These are phyloP conservation scores for Hyphantria cunea DNA, from an alignment of 1,140 invertebrate genomes.

Conservation along the genomic window DNA sequence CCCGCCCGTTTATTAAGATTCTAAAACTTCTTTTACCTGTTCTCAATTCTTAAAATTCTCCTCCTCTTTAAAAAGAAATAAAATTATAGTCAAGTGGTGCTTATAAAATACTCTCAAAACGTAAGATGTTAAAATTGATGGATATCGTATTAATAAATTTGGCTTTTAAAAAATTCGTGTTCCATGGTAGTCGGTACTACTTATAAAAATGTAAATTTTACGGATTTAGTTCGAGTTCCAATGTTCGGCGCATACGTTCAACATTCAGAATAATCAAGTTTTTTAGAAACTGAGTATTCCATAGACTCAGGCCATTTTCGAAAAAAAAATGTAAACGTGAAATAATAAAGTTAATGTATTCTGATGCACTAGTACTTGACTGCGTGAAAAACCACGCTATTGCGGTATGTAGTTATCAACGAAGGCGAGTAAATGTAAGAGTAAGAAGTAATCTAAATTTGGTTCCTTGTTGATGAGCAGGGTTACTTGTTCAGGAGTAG, in stretches of 20 bases:
- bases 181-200: not conserved
- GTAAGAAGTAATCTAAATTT: slow-evolving; percentile 62
- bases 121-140: no score
- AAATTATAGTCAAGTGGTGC: no score
- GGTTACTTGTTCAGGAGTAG: slow-evolving; percentile 8
- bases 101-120: no score
- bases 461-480: slow-evolving; percentile 69
- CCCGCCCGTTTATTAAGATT: not conserved
- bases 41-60: not conserved
- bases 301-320: not conserved
- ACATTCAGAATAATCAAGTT: slow-evolving; percentile 14
- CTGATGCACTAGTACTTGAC: no score
- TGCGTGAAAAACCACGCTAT: no score
- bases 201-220: slow-evolving; percentile 52
- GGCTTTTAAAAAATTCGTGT: no score
- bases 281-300: slow-evolving; percentile 2
- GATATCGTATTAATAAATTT: no score
- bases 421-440: slow-evolving; percentile 69
- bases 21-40: not conserved
- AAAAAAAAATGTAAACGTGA: no score
- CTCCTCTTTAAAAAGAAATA: no score
- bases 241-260: slow-evolving; percentile 50
- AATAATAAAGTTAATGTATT: no score
- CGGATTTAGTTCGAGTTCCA: slow-evolving; percentile 68
- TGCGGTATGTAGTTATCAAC: slow-evolving; percentile 33